Base-by-base conservation (phyloP, 2,797 vertebrate genomes). In the Lophotriccus pileatus region DNA sequence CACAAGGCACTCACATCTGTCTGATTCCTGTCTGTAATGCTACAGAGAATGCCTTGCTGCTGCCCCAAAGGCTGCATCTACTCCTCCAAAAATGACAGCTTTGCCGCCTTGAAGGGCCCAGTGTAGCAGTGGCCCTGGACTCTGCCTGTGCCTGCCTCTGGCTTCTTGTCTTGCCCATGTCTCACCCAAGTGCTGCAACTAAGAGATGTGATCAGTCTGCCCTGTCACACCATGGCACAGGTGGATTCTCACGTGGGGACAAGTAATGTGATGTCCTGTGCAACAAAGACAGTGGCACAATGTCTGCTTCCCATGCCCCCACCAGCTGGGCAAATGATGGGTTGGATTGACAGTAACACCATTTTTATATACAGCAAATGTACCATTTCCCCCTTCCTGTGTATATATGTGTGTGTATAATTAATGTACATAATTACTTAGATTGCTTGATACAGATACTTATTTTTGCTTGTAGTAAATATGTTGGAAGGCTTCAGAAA, bases 401-500 rank as follows among this genome's bases (percentile, higher is more conserved):
- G 55, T 32, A 12, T 76, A 23, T 64, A 21, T 12, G 12, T 63
- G 22, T 0, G 7, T 49, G 55, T 41, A 18, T 87, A 70, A 91
- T 75, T 89, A 85, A 82, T 36, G 70, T 53, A 50, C 20, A n/a
- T 90, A 84, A 84, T 84, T 88, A 75, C 47, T 86, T 59, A 79
- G 55, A 46, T 87, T 78, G 59, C 73, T 87, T 77, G 63, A 82
- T 63, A 63, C 43, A 79, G 39, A 44, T 36, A 62, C 39, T 77
- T 69, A 58, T 62, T 83, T 93, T 74, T 90, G 44, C 90, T 88
- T 89, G 78, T n/a, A 87, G 55, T 92, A 91, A 92, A 87, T 89
- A 84, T 4, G 27, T 66, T 44, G 52, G 47, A 74, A 92, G 70
- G 37, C 24, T 73, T 90, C 47, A 76, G 80, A 94, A 93, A 90